Percentiles rank a stretch among this genome's conserved stretches.
phyloP scores from a whole-genome alignment of 2,888 invertebrate genomes.

The Phengaris arion region DNA sequence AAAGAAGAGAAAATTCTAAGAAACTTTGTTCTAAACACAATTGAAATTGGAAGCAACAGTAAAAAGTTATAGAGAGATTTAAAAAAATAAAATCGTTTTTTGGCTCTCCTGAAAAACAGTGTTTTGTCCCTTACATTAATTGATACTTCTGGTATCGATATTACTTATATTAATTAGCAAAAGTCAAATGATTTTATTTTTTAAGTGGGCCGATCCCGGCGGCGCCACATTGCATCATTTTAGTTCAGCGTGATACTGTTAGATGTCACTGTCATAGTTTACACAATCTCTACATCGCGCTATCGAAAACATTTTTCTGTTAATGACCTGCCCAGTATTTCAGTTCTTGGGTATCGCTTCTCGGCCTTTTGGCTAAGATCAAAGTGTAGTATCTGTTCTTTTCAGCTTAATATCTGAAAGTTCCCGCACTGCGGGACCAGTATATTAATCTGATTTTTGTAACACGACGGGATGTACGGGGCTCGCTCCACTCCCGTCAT shows the following conservation, averaged over 20 bases:
- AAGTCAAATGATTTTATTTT: too few relatives aligned
- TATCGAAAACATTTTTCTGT: constrained; percentile 27
- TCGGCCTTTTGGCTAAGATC: constrained; percentile 42
- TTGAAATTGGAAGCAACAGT: too few relatives aligned
- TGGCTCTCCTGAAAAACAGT: too few relatives aligned
- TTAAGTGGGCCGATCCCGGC: too few relatives aligned
- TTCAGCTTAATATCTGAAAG: constrained; percentile 44
- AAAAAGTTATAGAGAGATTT: too few relatives aligned
- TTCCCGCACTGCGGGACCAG: constrained; percentile 44
- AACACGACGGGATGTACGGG: constrained; percentile 44
- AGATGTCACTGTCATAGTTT: neutral
- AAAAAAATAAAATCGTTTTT: too few relatives aligned
- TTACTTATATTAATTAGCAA: too few relatives aligned
- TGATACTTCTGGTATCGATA: too few relatives aligned
- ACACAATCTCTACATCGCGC: constrained; percentile 29
- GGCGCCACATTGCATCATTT: neutral
- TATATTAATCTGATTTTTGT: constrained; percentile 46
- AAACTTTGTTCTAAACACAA: too few relatives aligned
- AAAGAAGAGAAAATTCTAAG: too few relatives aligned
- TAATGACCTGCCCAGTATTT: constrained; percentile 5
- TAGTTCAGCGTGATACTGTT: neutral
- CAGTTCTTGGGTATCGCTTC: constrained; percentile 31
- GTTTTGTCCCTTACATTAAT: too few relatives aligned
- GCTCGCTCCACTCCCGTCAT: constrained; percentile 46
- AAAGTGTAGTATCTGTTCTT: constrained; percentile 40